Conservation (phyloP, 2,113 vertebrate species). For the Sphyrna mokarran region DNA sequence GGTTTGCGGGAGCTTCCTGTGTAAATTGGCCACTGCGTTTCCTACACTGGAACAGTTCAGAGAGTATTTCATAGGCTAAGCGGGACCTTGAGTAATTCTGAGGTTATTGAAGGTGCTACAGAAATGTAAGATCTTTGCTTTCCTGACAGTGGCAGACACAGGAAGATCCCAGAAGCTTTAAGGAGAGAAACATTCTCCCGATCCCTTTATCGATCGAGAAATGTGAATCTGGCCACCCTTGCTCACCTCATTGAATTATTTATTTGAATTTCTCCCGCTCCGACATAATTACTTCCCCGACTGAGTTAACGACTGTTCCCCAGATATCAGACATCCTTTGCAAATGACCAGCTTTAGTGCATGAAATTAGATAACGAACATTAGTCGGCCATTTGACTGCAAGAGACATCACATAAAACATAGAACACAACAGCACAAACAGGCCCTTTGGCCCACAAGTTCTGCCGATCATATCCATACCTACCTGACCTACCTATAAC, state of each 20-base stretch:
- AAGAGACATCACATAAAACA: too few species aligned
- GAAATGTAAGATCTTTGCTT: neutral
- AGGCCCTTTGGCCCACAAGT: too few species aligned
- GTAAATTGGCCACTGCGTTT: neutral
- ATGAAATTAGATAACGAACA: neutral
- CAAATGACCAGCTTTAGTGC: neutral
- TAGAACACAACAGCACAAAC: too few species aligned
- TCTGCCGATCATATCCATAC: too few species aligned
- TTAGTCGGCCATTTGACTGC: neutral
- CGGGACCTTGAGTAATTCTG: too few species aligned
- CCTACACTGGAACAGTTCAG: neutral
- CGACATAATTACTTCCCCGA: neutral
- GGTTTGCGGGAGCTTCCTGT: neutral
- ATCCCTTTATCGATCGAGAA: neutral
- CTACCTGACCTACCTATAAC: too few species aligned
- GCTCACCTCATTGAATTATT: neutral
- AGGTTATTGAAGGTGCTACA: neutral
- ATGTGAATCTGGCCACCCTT: too few species aligned
- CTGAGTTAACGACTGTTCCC: neutral
- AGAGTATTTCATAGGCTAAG: neutral
- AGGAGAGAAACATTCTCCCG: neutral
- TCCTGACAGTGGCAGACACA: neutral
- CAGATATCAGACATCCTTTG: neutral
- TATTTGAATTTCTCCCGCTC: neutral
- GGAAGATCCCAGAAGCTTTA: neutral